A percentile compares a stretch with the other conserved stretches of the same genome.
Evolutionary conservation across 2,113 vertebrate species (phyloP).

Genomic region (Proteles cristata): DNA sequence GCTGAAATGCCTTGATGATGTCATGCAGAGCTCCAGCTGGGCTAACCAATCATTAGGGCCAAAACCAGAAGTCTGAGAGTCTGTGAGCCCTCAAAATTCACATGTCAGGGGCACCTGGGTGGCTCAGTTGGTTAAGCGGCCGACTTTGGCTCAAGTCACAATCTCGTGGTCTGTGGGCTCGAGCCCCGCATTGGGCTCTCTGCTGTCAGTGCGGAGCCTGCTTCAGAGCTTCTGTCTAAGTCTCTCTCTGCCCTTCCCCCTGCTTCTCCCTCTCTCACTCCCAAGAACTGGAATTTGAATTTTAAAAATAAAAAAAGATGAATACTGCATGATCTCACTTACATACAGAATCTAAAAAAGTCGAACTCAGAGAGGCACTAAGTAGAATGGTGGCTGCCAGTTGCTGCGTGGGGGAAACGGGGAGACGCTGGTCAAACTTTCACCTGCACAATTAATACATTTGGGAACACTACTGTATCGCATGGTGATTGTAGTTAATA

Average conservation of each 20-base stretch:
- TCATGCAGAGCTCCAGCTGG: not conserved
- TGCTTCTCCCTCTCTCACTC: not conserved
- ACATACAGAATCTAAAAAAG: too few species aligned
- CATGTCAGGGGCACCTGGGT: not conserved
- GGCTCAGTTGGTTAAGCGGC: not conserved
- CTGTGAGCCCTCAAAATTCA: not conserved
- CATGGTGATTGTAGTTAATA: too few species aligned
- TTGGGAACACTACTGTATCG: too few species aligned
- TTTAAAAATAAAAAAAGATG: too few species aligned
- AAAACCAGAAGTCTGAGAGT: not conserved
- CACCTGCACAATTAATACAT: too few species aligned
- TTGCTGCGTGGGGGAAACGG: too few species aligned
- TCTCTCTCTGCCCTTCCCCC: not conserved
- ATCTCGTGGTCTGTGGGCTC: not conserved
- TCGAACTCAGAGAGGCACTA: too few species aligned
- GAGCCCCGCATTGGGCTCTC: not conserved
- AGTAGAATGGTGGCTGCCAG: too few species aligned
- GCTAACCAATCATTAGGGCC: not conserved
- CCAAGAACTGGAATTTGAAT: not conserved
- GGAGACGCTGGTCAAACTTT: too few species aligned
- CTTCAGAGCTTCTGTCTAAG: not conserved
- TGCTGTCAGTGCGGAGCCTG: not conserved
- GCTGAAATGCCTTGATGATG: not conserved
- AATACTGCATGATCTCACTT: too few species aligned
- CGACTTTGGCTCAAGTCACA: not conserved